Evolutionary conservation across 64 coral and sea anemone genomes (phyloP), one percentile per base, ranked within the genome.

Genomic region (Dendronephthya gigantea): DNA sequence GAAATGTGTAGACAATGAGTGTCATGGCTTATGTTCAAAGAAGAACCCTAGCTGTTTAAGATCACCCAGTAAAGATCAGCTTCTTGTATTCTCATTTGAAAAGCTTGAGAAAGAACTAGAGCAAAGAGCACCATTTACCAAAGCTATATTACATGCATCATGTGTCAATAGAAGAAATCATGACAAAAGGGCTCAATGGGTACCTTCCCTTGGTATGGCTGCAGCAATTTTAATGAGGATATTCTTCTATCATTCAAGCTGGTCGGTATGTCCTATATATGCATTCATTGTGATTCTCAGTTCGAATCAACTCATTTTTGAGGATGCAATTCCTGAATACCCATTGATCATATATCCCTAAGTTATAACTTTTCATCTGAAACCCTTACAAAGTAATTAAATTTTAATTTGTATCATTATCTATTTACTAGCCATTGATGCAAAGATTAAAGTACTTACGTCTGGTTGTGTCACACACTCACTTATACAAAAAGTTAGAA

Each of bases 231-330:
- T 90, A 10, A 75, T 90, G 14, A 93, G 84, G 68, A 76, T 82
- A 8, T 93, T 90, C 68, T 59, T 90, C 23, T 90, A 93, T 86
- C 88, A 93, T 59, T 93, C 88, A 72, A 93, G 51, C 39, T 93
- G 88, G 88, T 27, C 85, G 88, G 88, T 90, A 90, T 82, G 92
- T 90, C 40, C 22, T 2, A n/a, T 11, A 45, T 45, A 11, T 45
- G 41, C 41, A 45, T 45, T n/a, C n/a, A n/a, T n/a, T n/a, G n/a
- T n/a, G n/a, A n/a, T n/a, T n/a, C n/a, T n/a, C n/a, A n/a, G 41
- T 45, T 6, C 41, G 11, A 45, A 45, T 45, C 11, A 45, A 45
- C 41, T 11, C 41, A 4, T 45, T 4, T 58, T 15, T 58, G 1
- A 58, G 14, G 3, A 11, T 6, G 14, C 1, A 6, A 4, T 15